Base-by-base conservation (phyloP, 2,888 invertebrate species). In the Drepanosiphum platanoidis region DNA sequence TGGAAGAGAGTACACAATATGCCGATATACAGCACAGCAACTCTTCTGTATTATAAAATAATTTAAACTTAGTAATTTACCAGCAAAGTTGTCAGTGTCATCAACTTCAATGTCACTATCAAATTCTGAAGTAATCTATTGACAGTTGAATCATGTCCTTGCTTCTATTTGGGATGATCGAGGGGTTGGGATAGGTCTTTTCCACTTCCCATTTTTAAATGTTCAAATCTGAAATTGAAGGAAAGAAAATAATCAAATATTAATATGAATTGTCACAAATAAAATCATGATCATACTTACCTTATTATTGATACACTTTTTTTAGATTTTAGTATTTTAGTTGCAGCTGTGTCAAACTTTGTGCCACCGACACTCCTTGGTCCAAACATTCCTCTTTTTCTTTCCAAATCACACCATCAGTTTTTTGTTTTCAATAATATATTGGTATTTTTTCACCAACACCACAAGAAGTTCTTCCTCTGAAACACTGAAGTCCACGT, bases 161-260 rank as follows among this genome's bases (percentile, higher is more conserved):
- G 9, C 5, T 71, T 71, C 39, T 71, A 11, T n/a, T 71, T 39
- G 11, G 8, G 22, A 27, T 27, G 3, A 70, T 71, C n/a, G 3
- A 71, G 70, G 39, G 70, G 39, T 39, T 71, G 70, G 1, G 70
- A 34, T 30, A 13, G 70, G 39, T 71, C 15, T 39, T 39, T 39
- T 39, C 70, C 39, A n/a, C 70, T 39, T n/a, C 70, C 70, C 5
- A 39, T 71, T 39, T 71, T 71, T 36, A 39, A 18, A 71, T 39
- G 13, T 71, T 71, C 70, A 39, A 71, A 71, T 71, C 70, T 71
- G 36, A 39, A 71, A 71, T 71, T 39, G 8, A 34, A 22, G 68
- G 36, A 36, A 68, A 36, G 68, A 34, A 68, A 36, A 68, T 36
- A 3, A 52, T 52, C 15, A 52, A 68, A 15, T 3, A 68, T 22